Evolutionary conservation across 2,888 invertebrate species (phyloP).

Genomic region (Venustoraphidia nigricollis): DNA sequence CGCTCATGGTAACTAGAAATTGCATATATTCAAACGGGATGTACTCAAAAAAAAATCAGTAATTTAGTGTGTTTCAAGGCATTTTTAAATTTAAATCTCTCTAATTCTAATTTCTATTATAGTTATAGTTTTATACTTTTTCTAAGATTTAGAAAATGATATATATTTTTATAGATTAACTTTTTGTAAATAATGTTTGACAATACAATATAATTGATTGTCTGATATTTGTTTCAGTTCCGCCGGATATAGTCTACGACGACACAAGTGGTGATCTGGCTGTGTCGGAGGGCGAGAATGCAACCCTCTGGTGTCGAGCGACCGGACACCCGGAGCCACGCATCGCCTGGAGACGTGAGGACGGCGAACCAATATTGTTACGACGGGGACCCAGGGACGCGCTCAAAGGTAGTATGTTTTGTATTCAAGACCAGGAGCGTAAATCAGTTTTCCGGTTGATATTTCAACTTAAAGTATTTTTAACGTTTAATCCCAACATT

Average conservation of each 20-base stretch:
- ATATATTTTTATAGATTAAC: no score
- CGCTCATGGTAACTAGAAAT: no score
- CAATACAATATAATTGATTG: background rate
- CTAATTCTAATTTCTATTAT: no score
- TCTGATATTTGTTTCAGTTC: conserved; percentile 38
- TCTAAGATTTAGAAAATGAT: no score
- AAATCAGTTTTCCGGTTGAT: no score
- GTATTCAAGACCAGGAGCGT: background rate
- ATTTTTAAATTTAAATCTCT: no score
- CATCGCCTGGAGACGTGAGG: conserved; percentile 44
- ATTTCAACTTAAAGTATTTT: no score
- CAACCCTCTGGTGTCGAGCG: conserved; percentile 56
- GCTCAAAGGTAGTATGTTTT: conserved; percentile 24
- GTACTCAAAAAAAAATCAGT: no score
- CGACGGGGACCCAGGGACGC: conserved; percentile 28
- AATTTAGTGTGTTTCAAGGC: no score
- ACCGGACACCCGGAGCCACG: conserved; percentile 55
- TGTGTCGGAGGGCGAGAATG: conserved; percentile 57
- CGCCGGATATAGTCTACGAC: conserved; percentile 62
- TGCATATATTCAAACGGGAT: no score
- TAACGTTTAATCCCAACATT: no score
- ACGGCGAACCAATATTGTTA: conserved; percentile 32
- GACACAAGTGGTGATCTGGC: conserved; percentile 63
- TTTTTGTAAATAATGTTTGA: background rate
- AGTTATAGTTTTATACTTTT: no score